Base-by-base conservation (phyloP, 2,888 invertebrate species). In the Acronicta alni region DNA sequence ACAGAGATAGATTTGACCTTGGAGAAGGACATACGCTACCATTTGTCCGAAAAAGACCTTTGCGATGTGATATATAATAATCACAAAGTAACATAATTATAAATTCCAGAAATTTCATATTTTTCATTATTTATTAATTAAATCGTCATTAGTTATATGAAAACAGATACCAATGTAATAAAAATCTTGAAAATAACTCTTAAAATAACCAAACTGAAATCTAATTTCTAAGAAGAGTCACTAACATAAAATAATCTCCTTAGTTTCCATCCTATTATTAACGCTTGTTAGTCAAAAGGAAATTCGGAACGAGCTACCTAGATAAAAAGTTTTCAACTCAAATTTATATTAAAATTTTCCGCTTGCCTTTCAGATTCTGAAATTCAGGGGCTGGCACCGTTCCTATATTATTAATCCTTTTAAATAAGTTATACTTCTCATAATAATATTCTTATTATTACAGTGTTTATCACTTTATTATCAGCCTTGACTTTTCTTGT, bases 281-380 rank as follows among this genome's bases (percentile, higher is more conserved):
- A 47, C 9, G 43, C 20, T 70, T 51, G 46, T 57, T 49, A 52
- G 45, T 45, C 26, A 47, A 57, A 45, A 39, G 38, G 30, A 38
- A 55, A 59, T 23, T 55, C 20, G 3, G 35, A 56, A 54, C 47
- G 35, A 20, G 41, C 49, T 35, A n/a, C n/a, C 35, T 60, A 56
- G 53, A 66, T 60, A 55, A 60, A 51, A 58, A 60, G 47, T 58
- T 74, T 63, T 52, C 39, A 47, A 54, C 66, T 46, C 37, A 46
- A 62, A 65, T 68, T 72, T 61, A 48, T 59, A 63, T 72, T 60
- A 58, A 70, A 74, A 75, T 46, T 53, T 62, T 38, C 38, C 51
- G 43, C 52, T 57, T 53, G 37, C 14, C 38, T 56, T 65, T 45
- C 46, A 63, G 42, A 38, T 63, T 57, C 16, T 16, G 23, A 47